phyloP scores from a whole-genome alignment of 1,140 invertebrate species.

The Arctopsyche grandis region DNA sequence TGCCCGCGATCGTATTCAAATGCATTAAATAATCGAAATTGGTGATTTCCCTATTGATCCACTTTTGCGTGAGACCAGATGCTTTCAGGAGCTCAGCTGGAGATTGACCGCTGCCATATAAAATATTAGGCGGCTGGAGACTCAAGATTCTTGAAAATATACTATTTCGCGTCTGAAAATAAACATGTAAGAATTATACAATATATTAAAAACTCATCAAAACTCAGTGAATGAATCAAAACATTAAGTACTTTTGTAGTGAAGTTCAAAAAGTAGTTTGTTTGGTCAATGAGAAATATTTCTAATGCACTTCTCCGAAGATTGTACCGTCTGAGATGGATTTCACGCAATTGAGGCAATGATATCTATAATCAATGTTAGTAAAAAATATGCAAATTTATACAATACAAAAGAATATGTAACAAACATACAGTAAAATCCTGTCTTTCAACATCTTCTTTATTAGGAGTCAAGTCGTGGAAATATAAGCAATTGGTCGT shows the following conservation, averaged over 20 bases:
- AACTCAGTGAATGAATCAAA: neutral
- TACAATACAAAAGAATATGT: too few relatives aligned
- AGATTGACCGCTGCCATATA: constrained; percentile 70
- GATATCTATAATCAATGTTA: constrained; percentile 60
- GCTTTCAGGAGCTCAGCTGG: constrained; percentile 71
- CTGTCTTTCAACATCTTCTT: constrained; percentile 67
- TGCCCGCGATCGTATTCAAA: constrained; percentile 80
- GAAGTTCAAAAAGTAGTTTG: constrained; percentile 77
- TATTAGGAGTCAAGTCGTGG: constrained; percentile 69
- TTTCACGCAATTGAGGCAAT: constrained; percentile 69
- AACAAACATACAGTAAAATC: constrained; percentile 61
- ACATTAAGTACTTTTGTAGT: constrained; percentile 67
- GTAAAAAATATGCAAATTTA: constrained; percentile 13
- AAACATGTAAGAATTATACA: neutral
- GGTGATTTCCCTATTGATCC: constrained; percentile 74
- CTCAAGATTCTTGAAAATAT: constrained; percentile 71
- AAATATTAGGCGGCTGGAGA: constrained; percentile 70
- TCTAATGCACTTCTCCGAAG: constrained; percentile 73
- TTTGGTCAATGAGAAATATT: constrained; percentile 75
- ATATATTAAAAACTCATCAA: constrained; percentile 16
- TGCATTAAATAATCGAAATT: constrained; percentile 80
- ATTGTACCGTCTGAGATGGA: constrained; percentile 74
- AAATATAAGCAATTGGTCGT: constrained; percentile 74
- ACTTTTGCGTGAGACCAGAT: constrained; percentile 73
- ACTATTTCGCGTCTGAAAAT: constrained; percentile 69